Percentiles rank a stretch among this genome's conserved stretches.
phyloP scores from a whole-genome alignment of 2,113 vertebrate genomes.

The Ceratotherium simum region DNA sequence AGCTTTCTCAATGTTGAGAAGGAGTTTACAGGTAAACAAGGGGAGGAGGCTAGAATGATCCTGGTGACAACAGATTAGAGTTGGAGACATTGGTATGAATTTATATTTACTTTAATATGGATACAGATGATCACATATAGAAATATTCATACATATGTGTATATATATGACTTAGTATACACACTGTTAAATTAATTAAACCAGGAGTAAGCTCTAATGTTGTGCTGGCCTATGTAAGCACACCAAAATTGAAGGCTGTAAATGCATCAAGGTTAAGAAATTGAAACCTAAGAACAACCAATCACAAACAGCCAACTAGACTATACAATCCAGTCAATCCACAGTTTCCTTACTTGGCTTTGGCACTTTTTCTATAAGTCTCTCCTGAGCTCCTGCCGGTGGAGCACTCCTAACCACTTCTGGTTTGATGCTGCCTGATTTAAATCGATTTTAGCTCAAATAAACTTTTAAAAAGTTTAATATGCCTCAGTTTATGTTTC shows the following conservation, averaged over 20 bases:
- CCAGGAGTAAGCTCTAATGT: neutral
- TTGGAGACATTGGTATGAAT: neutral
- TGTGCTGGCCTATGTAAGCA: neutral
- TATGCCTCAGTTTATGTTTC: neutral
- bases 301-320: neutral
- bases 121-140: neutral
- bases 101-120: neutral
- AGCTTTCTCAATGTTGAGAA: neutral
- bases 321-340: neutral
- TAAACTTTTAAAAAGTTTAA: neutral
- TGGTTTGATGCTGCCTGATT: neutral
- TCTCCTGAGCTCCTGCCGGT: neutral
- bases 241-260: neutral
- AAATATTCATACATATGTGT: neutral
- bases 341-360: neutral
- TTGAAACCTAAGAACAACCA: neutral
- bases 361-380: neutral
- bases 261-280: neutral
- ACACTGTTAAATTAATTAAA: neutral
- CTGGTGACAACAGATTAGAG: neutral
- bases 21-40: neutral
- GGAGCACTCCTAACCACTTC: neutral
- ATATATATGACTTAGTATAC: neutral
- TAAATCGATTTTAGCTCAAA: neutral
- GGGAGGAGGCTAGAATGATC: neutral